A percentile compares a stretch with the other conserved stretches of the same genome.
Conservation (phyloP, 2,888 invertebrate genomes). For the Eilema sororculum region DNA sequence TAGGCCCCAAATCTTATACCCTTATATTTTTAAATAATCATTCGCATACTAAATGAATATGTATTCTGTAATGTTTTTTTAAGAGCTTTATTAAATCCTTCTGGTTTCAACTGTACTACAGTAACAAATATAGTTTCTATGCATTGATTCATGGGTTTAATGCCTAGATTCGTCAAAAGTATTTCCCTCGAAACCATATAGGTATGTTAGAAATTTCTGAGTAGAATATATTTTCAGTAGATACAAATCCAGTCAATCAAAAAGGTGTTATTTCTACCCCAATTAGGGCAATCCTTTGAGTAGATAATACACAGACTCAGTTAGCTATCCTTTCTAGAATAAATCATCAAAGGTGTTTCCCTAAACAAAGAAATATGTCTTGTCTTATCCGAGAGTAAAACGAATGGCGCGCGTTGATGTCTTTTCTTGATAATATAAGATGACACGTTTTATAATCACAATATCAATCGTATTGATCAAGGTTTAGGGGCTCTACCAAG, state of each 20-base stretch:
- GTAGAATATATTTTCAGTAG: background rate
- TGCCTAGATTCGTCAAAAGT: too few relatives aligned
- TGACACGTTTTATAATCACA: background rate
- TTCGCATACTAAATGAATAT: too few relatives aligned
- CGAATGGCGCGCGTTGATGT: slow-evolving; percentile 67
- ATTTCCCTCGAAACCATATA: too few relatives aligned
- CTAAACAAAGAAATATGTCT: background rate
- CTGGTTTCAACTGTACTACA: too few relatives aligned
- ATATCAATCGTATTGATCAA: background rate
- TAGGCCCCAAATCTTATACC: too few relatives aligned
- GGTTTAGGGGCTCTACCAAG: too few relatives aligned
- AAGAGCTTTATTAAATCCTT: too few relatives aligned
- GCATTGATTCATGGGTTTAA: too few relatives aligned
- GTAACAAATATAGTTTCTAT: too few relatives aligned
- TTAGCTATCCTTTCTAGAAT: background rate
- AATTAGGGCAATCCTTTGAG: background rate
- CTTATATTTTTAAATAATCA: too few relatives aligned
- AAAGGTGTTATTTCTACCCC: background rate
- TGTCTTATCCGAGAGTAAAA: slow-evolving; percentile 8
- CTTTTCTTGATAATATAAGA: slow-evolving; percentile 60
- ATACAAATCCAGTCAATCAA: fast-evolving
- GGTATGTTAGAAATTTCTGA: too few relatives aligned
- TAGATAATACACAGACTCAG: background rate
- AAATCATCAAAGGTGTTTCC: background rate
- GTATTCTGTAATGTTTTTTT: too few relatives aligned